phyloP scores from a whole-genome alignment of 2,797 vertebrate species.

The Chelon labrosus region DNA sequence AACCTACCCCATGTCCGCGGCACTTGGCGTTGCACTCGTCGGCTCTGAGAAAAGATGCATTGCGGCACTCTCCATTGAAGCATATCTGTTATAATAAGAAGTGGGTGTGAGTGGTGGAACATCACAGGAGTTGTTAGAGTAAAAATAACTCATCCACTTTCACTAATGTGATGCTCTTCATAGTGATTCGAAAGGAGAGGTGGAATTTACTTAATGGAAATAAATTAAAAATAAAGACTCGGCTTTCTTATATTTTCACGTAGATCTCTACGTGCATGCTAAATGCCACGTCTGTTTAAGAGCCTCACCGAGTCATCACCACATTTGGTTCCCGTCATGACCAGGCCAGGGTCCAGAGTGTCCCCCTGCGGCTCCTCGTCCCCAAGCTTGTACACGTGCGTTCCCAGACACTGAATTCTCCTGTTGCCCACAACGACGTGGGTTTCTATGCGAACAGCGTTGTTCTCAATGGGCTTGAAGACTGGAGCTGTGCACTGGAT shows the following conservation, averaged over 20 bases:
- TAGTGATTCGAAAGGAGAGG: neutral
- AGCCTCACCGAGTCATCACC: slow-evolving; percentile 89
- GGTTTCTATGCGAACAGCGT: slow-evolving; percentile 93
- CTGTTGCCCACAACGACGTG: slow-evolving; percentile 77
- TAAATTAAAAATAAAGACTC: neutral
- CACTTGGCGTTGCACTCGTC: slow-evolving; percentile 93
- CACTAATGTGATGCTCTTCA: too few relatives aligned
- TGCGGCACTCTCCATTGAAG: slow-evolving; percentile 94
- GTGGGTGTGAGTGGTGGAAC: neutral
- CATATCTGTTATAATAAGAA: slow-evolving; percentile 87
- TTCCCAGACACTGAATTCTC: slow-evolving; percentile 89
- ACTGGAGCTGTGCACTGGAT: slow-evolving; percentile 94
- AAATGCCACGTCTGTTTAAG: neutral
- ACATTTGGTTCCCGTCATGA: slow-evolving; percentile 97
- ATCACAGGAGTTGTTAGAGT: neutral
- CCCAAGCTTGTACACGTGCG: slow-evolving; percentile 89
- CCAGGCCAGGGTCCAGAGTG: slow-evolving; percentile 95
- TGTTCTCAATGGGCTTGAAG: slow-evolving; percentile 89
- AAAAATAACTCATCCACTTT: neutral
- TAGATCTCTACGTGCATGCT: too few relatives aligned
- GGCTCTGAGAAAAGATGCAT: slow-evolving; percentile 91
- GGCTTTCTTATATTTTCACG: neutral
- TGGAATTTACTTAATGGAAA: neutral
- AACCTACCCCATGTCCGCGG: slow-evolving; percentile 90
- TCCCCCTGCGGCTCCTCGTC: slow-evolving; percentile 85